Conservation (phyloP, 2,797 vertebrate species). For the Acanthornis magna region DNA sequence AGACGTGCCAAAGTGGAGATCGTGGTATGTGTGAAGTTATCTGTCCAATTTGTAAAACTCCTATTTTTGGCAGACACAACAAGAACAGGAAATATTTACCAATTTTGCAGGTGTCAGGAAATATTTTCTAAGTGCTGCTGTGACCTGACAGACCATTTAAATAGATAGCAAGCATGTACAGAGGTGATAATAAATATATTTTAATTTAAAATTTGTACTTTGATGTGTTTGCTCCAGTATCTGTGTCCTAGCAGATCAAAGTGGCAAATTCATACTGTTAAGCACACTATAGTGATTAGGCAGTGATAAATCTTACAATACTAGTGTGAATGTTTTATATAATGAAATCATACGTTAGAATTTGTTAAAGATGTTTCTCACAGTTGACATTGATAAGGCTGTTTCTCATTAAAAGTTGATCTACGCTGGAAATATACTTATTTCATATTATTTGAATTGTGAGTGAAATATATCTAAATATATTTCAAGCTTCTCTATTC, state of each 20-base stretch:
- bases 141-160: conserved; percentile 31
- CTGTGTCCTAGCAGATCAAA: not conserved
- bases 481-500: not conserved
- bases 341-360: not conserved
- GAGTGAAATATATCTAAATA: not conserved
- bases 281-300: not conserved
- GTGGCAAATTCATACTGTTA: not conserved
- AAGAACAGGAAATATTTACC: conserved; percentile 96
- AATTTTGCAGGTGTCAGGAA: conserved; percentile 98
- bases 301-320: not conserved
- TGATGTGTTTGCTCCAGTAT: not conserved
- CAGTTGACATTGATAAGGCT: not conserved
- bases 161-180: conserved; percentile 33
- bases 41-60: conserved; percentile 81
- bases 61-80: conserved; percentile 90
- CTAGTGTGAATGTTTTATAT: not conserved
- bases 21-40: conserved; percentile 70
- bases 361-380: not conserved
- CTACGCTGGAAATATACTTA: not conserved
- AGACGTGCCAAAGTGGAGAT: not conserved
- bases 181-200: conserved; percentile 41
- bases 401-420: not conserved
- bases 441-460: not conserved
- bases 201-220: conserved; percentile 33
- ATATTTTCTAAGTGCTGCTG: conserved; percentile 69